Evolutionary conservation across 2,797 vertebrate species (phyloP), one percentile per base, ranked within the genome.

Genomic region (Anniella stebbinsi): DNA sequence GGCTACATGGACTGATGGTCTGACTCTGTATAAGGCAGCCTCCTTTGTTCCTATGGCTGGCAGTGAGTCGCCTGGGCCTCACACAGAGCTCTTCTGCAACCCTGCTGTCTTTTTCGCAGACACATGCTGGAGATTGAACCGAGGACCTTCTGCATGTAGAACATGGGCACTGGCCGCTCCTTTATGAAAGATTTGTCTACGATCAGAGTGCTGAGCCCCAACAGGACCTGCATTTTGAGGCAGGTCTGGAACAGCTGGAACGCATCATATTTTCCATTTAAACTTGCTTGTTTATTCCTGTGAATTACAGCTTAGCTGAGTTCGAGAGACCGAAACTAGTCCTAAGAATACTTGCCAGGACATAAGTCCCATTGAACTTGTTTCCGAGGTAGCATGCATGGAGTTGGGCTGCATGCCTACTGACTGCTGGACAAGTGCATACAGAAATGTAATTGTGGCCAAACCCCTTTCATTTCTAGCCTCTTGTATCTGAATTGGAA

Each of bases 231-330:
- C 11, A 17, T 23, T 18, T 3, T 30, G 45, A 48, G 72, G 10
- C 60, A 77, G 5, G 10, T 0, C 18, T 30, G 30, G 45, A 45
- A n/a, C 70, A 76, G 36, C 67, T 7, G 54, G 73, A 75, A 86
- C 60, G 88, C 3, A 63, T 66, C 25, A 23, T 72, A 66, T 60
- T 33, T 86, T 80, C 45, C 87, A 73, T 38, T 67, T 67, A 15
- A n/a, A 0, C 0, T 1, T 75, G 3, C 33, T 70, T 86, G 76
- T 70, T 84, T 82, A 0, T 88, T 88, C 38, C 1, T 0, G 0
- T 90, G 60, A 51, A 81, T 93, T 90, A 30, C 54, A 33, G 10
- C 33, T 33, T 45, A 10, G 75, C 23, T 66, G 13, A 70, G 15
- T 3, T 30, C 57, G 30, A 57, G 48, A 80, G 33, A n/a, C 38